phyloP scores from a whole-genome alignment of 2,113 vertebrate genomes.

The Greenwoodochromis staneri region DNA sequence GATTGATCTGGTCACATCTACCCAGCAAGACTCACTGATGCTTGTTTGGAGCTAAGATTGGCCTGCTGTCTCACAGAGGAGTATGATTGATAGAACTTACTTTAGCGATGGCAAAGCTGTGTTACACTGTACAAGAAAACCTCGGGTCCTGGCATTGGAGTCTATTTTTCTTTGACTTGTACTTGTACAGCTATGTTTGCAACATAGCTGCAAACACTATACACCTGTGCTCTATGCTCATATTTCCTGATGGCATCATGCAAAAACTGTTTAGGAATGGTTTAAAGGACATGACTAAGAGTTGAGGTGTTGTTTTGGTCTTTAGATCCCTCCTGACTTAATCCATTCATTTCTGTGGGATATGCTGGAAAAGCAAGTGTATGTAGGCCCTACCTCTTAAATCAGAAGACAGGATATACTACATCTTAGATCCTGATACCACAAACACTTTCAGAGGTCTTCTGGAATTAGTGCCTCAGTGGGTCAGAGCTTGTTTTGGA shows the following conservation, averaged over 20 bases:
- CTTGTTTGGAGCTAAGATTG: not conserved
- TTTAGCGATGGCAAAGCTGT: not conserved
- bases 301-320: not conserved
- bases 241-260: not conserved
- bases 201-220: not conserved
- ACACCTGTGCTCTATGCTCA: not conserved
- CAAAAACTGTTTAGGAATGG: not conserved
- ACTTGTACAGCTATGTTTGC: not conserved
- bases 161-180: not conserved
- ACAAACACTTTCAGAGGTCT: not conserved
- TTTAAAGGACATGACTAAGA: not conserved
- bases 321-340: not conserved
- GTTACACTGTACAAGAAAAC: not conserved
- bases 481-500: not conserved
- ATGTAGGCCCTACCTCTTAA: not conserved
- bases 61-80: not conserved
- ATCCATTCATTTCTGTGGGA: not conserved
- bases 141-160: not conserved
- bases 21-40: not conserved
- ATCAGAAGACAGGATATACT: not conserved
- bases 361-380: not conserved
- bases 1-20: not conserved
- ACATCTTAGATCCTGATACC: not conserved
- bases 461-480: not conserved
- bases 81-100: not conserved